These are phyloP conservation scores for Neria commutata DNA, from an alignment of 2,888 invertebrate species.

Conservation along the genomic window DNA sequence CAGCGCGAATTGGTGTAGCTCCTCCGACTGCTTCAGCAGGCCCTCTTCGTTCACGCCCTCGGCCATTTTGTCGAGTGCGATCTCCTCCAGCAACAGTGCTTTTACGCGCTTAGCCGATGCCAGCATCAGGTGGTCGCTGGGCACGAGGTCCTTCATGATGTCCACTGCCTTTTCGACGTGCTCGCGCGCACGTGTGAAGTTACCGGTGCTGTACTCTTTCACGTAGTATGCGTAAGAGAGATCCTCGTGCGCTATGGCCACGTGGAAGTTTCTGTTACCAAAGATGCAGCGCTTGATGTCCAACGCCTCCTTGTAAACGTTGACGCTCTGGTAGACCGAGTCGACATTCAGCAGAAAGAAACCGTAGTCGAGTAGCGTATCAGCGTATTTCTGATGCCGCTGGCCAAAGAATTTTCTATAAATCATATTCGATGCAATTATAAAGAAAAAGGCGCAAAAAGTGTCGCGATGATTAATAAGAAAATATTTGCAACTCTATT, in stretches of 20 bases:
- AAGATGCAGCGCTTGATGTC: conserved; percentile 77
- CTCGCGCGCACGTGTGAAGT: conserved; percentile 80
- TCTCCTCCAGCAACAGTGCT: conserved; percentile 91
- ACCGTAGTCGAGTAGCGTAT: conserved; percentile 86
- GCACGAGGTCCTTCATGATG: conserved; percentile 81
- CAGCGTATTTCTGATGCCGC: conserved; percentile 82
- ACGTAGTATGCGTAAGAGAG: conserved; percentile 92
- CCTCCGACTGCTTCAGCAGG: conserved; percentile 79
- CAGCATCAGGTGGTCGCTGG: conserved; percentile 81
- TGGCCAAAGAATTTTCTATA: conserved; percentile 64
- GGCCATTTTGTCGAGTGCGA: conserved; percentile 78
- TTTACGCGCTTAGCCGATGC: conserved; percentile 91
- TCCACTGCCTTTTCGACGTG: conserved; percentile 83
- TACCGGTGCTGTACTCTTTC: conserved; percentile 87
- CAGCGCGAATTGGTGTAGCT: conserved; percentile 82
- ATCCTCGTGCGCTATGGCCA: conserved; percentile 90
- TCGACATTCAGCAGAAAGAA: conserved; percentile 91
- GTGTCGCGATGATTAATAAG: too few relatives aligned
- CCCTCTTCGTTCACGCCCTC: conserved; percentile 65
- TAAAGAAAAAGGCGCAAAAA: not conserved
- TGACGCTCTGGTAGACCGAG: conserved; percentile 82
- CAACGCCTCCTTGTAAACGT: conserved; percentile 80
- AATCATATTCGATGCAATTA: conserved; percentile 9
- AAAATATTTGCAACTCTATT: too few relatives aligned
- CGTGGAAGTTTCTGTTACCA: conserved; percentile 83